Evolutionary conservation across 2,797 vertebrate species (phyloP), one percentile per base, ranked within the genome.

Genomic region (Sebastes iracundus): DNA sequence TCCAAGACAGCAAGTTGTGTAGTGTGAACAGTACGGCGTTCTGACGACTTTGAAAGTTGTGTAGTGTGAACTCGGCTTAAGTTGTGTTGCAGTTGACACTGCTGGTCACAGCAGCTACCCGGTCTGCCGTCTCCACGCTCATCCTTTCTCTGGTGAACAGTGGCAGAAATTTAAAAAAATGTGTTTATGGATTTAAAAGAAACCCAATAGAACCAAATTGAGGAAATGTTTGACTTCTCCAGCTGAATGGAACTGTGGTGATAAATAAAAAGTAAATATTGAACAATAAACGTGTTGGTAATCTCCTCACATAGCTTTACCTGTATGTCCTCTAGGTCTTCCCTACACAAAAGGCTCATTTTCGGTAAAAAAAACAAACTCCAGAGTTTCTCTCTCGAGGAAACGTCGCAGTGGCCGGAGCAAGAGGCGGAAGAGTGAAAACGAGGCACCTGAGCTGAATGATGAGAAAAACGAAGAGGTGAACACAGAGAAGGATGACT

Each of bases 51-150:
- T 46, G 14, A 46, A 46, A 46, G 16, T 46, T 7, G 42, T 46
- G 16, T 46, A 46, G 14, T 46, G 42, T 46, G 42, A 46, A 46
- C 16, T 1, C 38, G 14, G 38, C 38, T 42, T 16, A 16, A 42
- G 13, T 16, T 42, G 38, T 7, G 38, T 42, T 16, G 38, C 38
- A 42, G 38, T 42, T 16, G 38, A 42, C 38, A 42, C 14, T 42
- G 74, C 94, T 96, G 53, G 94, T 96, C 72, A 96, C 97, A 5
- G 97, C 97, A 1, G 97, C 97, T 55, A 97, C 97, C n/a, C 97
- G 93, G 89, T 99, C 98, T 0, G 94, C 97, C 23, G 97, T 97
- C 93, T 46, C 42, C 3, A 7, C 16, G 32, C 30, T 61, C 28
- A 60, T 30, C 27, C 14, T 18, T 28, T 16, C 28, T n/a, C 7